Evolutionary conservation across 2,888 invertebrate genomes (phyloP).

Genomic region (Apodemia hepburni): DNA sequence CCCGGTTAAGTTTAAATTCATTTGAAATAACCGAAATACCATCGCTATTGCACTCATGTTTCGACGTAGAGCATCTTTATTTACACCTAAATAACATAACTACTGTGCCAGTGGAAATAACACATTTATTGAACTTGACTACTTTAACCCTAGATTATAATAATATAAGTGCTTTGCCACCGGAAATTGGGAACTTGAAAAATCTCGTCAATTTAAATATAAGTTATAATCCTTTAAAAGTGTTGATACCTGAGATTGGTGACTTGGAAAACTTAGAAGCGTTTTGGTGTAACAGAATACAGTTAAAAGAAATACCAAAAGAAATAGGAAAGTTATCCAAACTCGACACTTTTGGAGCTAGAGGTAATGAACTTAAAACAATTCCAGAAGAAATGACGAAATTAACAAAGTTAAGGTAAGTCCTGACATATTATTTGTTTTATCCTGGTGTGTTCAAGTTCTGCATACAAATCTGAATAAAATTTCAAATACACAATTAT

Average conservation of each 20-base stretch:
- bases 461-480: too few relatives aligned
- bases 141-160: slow-evolving; percentile 84
- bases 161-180: slow-evolving; percentile 79
- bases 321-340: slow-evolving; percentile 81
- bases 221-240: slow-evolving; percentile 82
- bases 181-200: slow-evolving; percentile 79
- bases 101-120: slow-evolving; percentile 67
- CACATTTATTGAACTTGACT: slow-evolving; percentile 76
- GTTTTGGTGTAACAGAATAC: slow-evolving; percentile 84
- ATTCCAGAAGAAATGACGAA: slow-evolving; percentile 81
- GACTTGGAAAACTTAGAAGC: slow-evolving; percentile 80
- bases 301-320: slow-evolving; percentile 77
- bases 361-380: slow-evolving; percentile 80
- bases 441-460: too few relatives aligned
- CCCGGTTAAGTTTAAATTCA: slow-evolving; percentile 81
- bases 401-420: slow-evolving; percentile 76
- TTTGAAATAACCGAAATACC: slow-evolving; percentile 83
- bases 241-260: slow-evolving; percentile 81
- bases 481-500: too few relatives aligned
- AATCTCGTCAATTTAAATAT: slow-evolving; percentile 82
- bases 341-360: slow-evolving; percentile 83
- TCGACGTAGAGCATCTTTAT: slow-evolving; percentile 80
- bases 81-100: slow-evolving; percentile 82
- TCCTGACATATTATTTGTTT: too few relatives aligned
- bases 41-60: slow-evolving; percentile 75